A percentile compares a stretch with the other conserved stretches of the same genome.
Evolutionary conservation across 2,888 invertebrate species (phyloP).

Genomic region (Ichneumon xanthorius): DNA sequence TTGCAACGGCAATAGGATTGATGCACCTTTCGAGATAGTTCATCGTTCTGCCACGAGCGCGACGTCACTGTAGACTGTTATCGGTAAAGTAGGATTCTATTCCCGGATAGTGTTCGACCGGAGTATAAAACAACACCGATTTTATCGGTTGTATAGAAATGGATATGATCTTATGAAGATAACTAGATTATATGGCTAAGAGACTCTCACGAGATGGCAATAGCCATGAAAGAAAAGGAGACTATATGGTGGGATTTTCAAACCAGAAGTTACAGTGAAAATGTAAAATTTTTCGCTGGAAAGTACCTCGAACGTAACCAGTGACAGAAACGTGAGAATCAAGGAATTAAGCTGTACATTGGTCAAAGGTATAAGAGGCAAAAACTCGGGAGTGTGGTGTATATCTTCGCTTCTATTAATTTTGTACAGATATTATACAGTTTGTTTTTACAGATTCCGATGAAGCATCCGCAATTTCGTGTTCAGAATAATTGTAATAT

Average conservation of each 20-base stretch:
- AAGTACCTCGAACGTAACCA: not conserved
- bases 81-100: not conserved
- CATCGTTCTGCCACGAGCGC: not conserved
- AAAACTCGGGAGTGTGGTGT: slow-evolving; percentile 59
- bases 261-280: not conserved
- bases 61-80: not conserved
- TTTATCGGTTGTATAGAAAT: not conserved
- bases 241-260: not conserved
- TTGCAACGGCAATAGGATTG: not conserved
- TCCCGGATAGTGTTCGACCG: not conserved
- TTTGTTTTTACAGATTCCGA: slow-evolving; percentile 76
- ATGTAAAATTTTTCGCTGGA: not conserved
- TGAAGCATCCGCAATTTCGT: slow-evolving; percentile 76
- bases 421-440: slow-evolving; percentile 79
- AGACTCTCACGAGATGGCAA: too few relatives aligned
- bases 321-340: not conserved
- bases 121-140: not conserved
- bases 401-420: slow-evolving; percentile 78
- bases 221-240: too few relatives aligned
- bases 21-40: slow-evolving; percentile 9
- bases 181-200: too few relatives aligned
- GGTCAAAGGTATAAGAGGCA: slow-evolving; percentile 13
- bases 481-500: slow-evolving; percentile 73
- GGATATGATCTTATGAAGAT: not conserved
- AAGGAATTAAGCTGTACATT: not conserved